These are phyloP conservation scores for Furcula furcula DNA, from an alignment of 2,888 invertebrate species.

Conservation along the genomic window DNA sequence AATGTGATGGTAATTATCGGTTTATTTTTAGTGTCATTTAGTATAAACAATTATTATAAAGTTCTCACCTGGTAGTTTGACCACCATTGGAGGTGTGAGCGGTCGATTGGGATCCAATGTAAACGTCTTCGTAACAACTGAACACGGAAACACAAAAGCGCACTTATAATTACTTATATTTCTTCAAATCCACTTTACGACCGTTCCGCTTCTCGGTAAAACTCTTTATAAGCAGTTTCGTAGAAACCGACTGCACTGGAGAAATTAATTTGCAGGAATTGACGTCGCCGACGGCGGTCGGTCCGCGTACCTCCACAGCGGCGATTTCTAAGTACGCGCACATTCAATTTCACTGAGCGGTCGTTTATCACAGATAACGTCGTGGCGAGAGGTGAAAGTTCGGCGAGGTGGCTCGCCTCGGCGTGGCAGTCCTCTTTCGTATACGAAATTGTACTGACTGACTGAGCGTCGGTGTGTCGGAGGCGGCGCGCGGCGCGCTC, in stretches of 20 bases:
- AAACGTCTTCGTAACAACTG: slow-evolving; percentile 66
- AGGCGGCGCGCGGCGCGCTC: slow-evolving; percentile 33
- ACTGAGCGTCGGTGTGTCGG: slow-evolving; percentile 20
- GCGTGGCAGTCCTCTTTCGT: slow-evolving; percentile 52
- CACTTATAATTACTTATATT: slow-evolving; percentile 75
- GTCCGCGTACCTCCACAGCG: slow-evolving; percentile 62
- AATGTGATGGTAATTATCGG: slow-evolving; percentile 5
- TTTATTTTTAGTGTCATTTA: neutral
- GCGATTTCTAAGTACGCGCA: slow-evolving; percentile 70
- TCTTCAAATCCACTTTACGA: slow-evolving; percentile 78
- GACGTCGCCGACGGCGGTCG: slow-evolving; percentile 53
- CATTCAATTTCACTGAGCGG: slow-evolving; percentile 75
- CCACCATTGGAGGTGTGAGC: slow-evolving; percentile 77
- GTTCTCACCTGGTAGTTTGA: slow-evolving; percentile 77
- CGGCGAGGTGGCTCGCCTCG: slow-evolving; percentile 47
- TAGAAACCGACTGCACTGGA: slow-evolving; percentile 71
- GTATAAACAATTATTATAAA: neutral
- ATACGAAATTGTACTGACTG: slow-evolving; percentile 59
- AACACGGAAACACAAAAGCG: slow-evolving; percentile 74
- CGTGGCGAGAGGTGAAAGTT: slow-evolving; percentile 77
- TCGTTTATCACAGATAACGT: slow-evolving; percentile 73
- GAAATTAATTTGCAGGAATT: slow-evolving; percentile 79
- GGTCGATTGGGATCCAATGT: slow-evolving; percentile 79
- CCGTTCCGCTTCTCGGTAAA: slow-evolving; percentile 75
- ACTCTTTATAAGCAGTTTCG: slow-evolving; percentile 79